These are phyloP conservation scores for Sciurus niger DNA, from an alignment of 2,113 vertebrate species.

Conservation along the genomic window DNA sequence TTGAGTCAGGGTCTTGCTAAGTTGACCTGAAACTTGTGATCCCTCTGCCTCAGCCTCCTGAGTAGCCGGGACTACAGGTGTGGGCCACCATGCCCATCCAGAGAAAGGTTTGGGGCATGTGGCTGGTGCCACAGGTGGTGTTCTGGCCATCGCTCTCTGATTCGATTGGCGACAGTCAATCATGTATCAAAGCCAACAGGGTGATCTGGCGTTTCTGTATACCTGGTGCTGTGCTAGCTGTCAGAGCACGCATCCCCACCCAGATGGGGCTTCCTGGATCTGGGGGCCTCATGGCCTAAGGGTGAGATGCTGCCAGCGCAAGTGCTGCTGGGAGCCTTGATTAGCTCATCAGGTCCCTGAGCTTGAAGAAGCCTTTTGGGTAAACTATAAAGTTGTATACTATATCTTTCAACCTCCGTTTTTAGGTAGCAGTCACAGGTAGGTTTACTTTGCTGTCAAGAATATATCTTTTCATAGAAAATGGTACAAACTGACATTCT, in stretches of 20 bases:
- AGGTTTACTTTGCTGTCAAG: not conserved
- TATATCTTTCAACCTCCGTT: not conserved
- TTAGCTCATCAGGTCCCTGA: not conserved
- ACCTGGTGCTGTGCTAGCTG: not conserved
- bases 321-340: not conserved
- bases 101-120: not conserved
- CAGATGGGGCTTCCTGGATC: not conserved
- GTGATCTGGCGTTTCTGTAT: not conserved
- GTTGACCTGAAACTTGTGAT: too few relatives aligned
- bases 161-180: not conserved
- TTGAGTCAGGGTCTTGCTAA: too few relatives aligned
- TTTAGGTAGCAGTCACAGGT: not conserved
- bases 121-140: not conserved
- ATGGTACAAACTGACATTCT: not conserved
- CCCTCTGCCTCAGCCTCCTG: too few relatives aligned
- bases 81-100: too few relatives aligned
- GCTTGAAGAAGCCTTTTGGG: not conserved
- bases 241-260: fast-evolving
- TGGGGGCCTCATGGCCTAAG: not conserved
- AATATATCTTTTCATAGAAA: constrained; percentile 36
- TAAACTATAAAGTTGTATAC: not conserved
- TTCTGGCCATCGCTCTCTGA: not conserved
- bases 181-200: not conserved
- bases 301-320: fast-evolving
- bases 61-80: too few relatives aligned